Percentiles rank a stretch among this genome's conserved stretches.
Evolutionary conservation across 1,140 invertebrate genomes (phyloP).

Genomic region (Diorhabda elongata): DNA sequence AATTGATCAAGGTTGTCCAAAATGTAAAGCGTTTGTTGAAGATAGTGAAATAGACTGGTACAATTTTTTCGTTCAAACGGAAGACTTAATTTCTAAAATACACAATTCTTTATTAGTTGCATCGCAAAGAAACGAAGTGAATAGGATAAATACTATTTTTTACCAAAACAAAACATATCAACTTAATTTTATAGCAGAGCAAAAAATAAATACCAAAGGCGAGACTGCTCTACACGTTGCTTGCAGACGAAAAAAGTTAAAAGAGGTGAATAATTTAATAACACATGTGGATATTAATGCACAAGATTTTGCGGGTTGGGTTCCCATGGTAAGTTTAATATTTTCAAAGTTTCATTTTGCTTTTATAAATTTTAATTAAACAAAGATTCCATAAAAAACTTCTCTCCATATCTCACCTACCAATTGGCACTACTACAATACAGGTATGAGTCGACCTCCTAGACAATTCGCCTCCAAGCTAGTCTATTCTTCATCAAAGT

Average conservation of each 20-base stretch:
- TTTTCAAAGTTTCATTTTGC: not conserved
- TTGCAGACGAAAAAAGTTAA: conserved; percentile 53
- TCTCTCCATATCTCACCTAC: too few species aligned
- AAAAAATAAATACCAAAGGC: conserved; percentile 52
- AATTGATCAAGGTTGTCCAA: conserved; percentile 20
- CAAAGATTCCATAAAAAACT: not conserved
- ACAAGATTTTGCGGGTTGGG: conserved; percentile 74
- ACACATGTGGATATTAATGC: conserved; percentile 66
- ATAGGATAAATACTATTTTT: conserved; percentile 17
- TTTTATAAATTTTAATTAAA: not conserved
- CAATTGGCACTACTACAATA: too few species aligned
- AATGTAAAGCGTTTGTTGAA: conserved; percentile 24
- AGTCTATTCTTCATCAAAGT: too few species aligned
- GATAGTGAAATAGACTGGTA: conserved; percentile 20
- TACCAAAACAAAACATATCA: conserved; percentile 22
- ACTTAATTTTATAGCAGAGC: conserved; percentile 20
- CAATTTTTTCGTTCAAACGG: conserved; percentile 18
- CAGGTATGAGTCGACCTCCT: too few species aligned
- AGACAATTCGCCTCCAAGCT: too few species aligned
- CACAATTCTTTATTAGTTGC: conserved; percentile 8
- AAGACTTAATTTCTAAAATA: conserved; percentile 17
- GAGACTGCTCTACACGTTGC: conserved; percentile 56
- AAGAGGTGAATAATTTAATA: conserved; percentile 54
- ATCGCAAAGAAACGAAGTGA: not conserved
- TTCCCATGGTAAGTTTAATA: conserved; percentile 53